Conservation (phyloP, 1,140 invertebrate species). For the Heliothis virescens region DNA sequence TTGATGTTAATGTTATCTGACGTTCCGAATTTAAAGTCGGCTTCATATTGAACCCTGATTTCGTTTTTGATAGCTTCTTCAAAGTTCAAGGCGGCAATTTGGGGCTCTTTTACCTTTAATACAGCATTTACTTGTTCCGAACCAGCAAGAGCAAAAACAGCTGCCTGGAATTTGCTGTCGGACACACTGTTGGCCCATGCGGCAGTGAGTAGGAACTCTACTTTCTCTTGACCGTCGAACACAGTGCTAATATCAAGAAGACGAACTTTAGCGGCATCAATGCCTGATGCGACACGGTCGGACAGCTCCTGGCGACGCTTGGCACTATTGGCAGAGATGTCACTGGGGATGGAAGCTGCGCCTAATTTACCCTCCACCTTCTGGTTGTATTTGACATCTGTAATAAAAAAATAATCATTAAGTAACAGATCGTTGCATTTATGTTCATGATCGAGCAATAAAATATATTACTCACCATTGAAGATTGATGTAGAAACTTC, state of each 20-base stretch:
- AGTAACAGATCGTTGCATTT: no score
- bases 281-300: constrained; percentile 81
- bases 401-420: constrained; percentile 44
- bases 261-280: constrained; percentile 79
- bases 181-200: constrained; percentile 85
- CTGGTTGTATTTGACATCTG: constrained; percentile 73
- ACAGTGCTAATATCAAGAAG: constrained; percentile 85
- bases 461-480: constrained; percentile 65
- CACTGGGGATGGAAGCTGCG: constrained; percentile 59
- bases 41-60: constrained; percentile 79
- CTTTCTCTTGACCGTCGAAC: constrained; percentile 83
- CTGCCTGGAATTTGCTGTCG: constrained; percentile 84
- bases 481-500: constrained; percentile 62
- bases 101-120: constrained; percentile 75
- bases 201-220: constrained; percentile 81
- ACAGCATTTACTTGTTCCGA: constrained; percentile 78
- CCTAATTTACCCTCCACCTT: constrained; percentile 62
- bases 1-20: constrained; percentile 80
- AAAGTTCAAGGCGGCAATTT: constrained; percentile 83
- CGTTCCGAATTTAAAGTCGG: constrained; percentile 83
- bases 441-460: neutral
- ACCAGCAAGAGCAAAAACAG: constrained; percentile 77
- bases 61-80: constrained; percentile 84
- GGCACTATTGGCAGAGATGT: constrained; percentile 72
- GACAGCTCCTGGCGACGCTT: constrained; percentile 84